Conservation (phyloP, 2,797 vertebrate species). For the Lepilemur septentrionalis region DNA sequence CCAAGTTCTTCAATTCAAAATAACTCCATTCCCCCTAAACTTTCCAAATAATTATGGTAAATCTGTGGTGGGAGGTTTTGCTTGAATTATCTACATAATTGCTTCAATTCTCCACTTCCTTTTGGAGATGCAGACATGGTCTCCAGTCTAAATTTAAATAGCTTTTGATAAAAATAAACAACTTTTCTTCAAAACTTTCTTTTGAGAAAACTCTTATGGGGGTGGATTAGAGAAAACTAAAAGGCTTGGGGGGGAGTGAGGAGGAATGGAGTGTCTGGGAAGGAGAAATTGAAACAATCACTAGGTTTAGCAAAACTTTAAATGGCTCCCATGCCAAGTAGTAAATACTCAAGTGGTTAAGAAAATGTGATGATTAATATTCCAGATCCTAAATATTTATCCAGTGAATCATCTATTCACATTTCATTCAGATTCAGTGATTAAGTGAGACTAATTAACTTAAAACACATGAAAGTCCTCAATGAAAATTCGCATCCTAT, state of each 20-base stretch:
- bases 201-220: neutral
- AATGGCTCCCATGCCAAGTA: slow-evolving; percentile 75
- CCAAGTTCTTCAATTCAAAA: slow-evolving; percentile 64
- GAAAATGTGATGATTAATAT: slow-evolving; percentile 82
- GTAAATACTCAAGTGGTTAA: slow-evolving; percentile 80
- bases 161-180: slow-evolving; percentile 70
- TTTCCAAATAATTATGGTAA: slow-evolving; percentile 74
- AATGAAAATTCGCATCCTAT: slow-evolving; percentile 61
- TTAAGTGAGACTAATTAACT: slow-evolving; percentile 68
- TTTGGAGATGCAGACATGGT: slow-evolving; percentile 52
- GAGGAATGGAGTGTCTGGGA: neutral
- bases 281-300: slow-evolving; percentile 62
- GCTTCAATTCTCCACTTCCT: slow-evolving; percentile 78
- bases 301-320: slow-evolving; percentile 59
- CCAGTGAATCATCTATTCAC: slow-evolving; percentile 86
- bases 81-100: slow-evolving; percentile 80
- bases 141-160: slow-evolving; percentile 69
- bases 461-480: slow-evolving; percentile 58
- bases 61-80: slow-evolving; percentile 74
- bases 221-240: neutral
- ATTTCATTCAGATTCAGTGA: slow-evolving; percentile 80
- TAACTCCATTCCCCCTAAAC: slow-evolving; percentile 61
- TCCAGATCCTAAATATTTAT: slow-evolving; percentile 82
- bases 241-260: neutral
- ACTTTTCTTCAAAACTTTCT: slow-evolving; percentile 43